phyloP scores from a whole-genome alignment of 2,113 vertebrate genomes.

The Galbula dea region DNA sequence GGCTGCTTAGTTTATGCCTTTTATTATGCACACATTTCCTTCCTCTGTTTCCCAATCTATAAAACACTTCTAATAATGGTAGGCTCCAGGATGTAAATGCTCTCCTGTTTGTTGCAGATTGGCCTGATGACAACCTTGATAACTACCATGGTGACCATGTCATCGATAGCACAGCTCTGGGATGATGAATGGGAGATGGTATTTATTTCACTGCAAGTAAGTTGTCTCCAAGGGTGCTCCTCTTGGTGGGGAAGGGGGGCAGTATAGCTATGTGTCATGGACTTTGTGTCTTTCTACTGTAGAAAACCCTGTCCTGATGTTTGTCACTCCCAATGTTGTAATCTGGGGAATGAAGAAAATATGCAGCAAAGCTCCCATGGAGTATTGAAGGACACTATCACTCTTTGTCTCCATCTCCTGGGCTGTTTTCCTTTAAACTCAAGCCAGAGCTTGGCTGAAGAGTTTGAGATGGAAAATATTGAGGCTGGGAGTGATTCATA shows the following conservation, averaged over 20 bases:
- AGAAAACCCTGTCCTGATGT: not conserved
- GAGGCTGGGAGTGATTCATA: not conserved
- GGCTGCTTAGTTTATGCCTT: not conserved
- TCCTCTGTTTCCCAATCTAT: not conserved
- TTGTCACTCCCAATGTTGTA: not conserved
- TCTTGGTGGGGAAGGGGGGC: not conserved
- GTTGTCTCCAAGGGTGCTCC: not conserved
- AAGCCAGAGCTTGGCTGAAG: not conserved
- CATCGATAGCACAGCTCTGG: conserved; percentile 90
- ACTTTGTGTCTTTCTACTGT: not conserved
- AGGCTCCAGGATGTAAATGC: not conserved
- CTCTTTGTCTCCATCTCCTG: not conserved
- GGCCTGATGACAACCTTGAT: conserved; percentile 82
- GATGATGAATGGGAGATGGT: conserved; percentile 90
- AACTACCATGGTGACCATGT: conserved; percentile 84
- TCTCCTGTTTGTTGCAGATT: conserved; percentile 72
- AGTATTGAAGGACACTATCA: not conserved
- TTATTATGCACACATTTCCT: accelerated
- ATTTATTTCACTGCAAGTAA: conserved; percentile 88
- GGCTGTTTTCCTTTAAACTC: not conserved
- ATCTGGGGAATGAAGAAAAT: not conserved
- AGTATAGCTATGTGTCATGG: not conserved
- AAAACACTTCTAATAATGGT: not conserved
- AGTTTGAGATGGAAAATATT: not conserved
- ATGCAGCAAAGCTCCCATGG: not conserved